Evolutionary conservation across 2,888 invertebrate species (phyloP), one percentile per base, ranked within the genome.

Genomic region (Schizotus pectinicornis): DNA sequence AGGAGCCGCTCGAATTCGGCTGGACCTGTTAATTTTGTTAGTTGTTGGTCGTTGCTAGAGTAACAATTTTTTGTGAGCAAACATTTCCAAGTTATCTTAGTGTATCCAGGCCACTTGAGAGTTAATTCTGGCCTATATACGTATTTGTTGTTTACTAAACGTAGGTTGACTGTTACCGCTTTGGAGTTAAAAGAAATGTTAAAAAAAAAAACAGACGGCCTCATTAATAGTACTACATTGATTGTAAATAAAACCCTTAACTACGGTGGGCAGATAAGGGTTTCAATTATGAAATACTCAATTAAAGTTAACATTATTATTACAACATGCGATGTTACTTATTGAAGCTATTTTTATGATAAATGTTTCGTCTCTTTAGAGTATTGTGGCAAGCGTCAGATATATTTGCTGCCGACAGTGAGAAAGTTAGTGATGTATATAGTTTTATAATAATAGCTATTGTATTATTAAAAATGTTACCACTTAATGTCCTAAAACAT

Each of bases 371-470:
- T 64, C 61, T 66, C 57, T 61, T 65, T 57, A 60, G 53, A 62
- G 60, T 59, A 58, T 61, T 61, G 65, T 68, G 68, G 67, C 64
- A 63, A 65, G 64, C 64, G 62, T 60, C 56, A 52, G 13, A 48
- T 60, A 49, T 56, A 52, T 59, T 56, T 58, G 60, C 57, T 61
- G 61, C 61, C 57, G 54, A 52, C 52, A 64, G 65, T 62, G 61
- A 67, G 62, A 70, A 62, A 63, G 70, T 71, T 72, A 72, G 72
- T 72, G 67, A 70, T 73, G 75, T 75, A 75, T 69, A 75, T 75
- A 75, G 74, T 75, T 75, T 75, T 75, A 73, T 75, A 75, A 72
- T 69, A 69, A 68, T 74, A 73, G 71, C 70, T 65, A 66, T 68
- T 69, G 68, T 70, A 68, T 67, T 64, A 68, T 65, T 69, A 51